Conservation (phyloP, 23 tunicate genomes). For the Aplidium turbinatum region DNA sequence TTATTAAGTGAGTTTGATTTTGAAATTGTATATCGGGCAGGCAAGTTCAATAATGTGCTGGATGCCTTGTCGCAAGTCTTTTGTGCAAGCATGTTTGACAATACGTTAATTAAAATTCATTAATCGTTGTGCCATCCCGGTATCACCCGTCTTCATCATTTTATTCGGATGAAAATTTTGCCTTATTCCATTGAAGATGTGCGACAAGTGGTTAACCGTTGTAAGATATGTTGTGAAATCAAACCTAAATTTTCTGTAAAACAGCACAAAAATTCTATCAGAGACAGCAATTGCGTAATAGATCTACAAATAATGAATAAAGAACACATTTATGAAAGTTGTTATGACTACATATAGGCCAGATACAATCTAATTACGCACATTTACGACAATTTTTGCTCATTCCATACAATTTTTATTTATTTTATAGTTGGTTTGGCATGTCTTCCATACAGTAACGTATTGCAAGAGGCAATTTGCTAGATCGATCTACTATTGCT, state of each 20-base stretch:
- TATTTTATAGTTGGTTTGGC: too few relatives aligned
- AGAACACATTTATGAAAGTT: too few relatives aligned
- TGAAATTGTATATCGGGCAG: conserved; percentile 25
- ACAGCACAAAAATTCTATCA: too few relatives aligned
- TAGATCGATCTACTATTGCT: too few relatives aligned
- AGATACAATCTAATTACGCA: too few relatives aligned
- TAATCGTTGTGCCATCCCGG: conserved; percentile 33
- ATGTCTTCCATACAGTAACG: too few relatives aligned
- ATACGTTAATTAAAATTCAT: conserved; percentile 12
- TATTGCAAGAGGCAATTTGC: too few relatives aligned
- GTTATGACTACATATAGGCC: too few relatives aligned
- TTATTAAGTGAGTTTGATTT: conserved; percentile 13
- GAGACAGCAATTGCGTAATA: too few relatives aligned
- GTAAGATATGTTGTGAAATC: conserved; percentile 16
- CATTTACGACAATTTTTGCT: too few relatives aligned
- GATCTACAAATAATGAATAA: too few relatives aligned
- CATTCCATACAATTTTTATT: too few relatives aligned
- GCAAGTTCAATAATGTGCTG: not conserved
- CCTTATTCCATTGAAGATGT: conserved; percentile 28
- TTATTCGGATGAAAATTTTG: conserved; percentile 12
- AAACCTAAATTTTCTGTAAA: conserved; percentile 28
- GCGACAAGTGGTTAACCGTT: conserved; percentile 5
- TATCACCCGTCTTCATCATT: not conserved
- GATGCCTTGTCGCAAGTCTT: conserved; percentile 26
- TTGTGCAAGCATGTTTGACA: conserved; percentile 29